phyloP scores from a whole-genome alignment of 2,888 invertebrate genomes.

The Galerucella pusilla region DNA sequence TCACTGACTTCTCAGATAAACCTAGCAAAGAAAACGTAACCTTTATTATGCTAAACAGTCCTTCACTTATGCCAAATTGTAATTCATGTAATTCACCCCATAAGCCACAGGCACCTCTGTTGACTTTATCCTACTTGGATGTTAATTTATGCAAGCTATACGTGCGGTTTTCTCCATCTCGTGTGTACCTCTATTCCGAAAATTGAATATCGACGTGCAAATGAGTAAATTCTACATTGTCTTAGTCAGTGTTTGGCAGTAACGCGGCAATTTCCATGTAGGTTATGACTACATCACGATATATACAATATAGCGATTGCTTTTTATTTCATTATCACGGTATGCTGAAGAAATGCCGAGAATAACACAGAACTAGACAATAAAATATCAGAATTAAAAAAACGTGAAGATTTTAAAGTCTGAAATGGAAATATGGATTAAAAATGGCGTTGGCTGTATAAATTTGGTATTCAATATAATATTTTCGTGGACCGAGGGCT shows the following conservation, averaged over 20 bases:
- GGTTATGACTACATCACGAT: slow-evolving; percentile 49
- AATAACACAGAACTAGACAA: too few species aligned
- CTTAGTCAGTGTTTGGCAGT: slow-evolving; percentile 35
- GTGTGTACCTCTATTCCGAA: slow-evolving; percentile 45
- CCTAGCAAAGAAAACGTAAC: slow-evolving; percentile 9
- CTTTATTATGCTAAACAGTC: slow-evolving; percentile 30
- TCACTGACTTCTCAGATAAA: not conserved
- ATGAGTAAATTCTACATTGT: slow-evolving; percentile 48
- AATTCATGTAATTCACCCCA: slow-evolving; percentile 37
- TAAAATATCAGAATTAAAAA: too few species aligned
- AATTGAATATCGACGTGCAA: slow-evolving; percentile 53
- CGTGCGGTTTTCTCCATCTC: slow-evolving; percentile 44
- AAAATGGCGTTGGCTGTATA: too few species aligned
- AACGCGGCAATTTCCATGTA: slow-evolving; percentile 41
- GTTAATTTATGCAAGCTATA: slow-evolving; percentile 49
- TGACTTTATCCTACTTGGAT: slow-evolving; percentile 37
- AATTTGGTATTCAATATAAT: too few species aligned
- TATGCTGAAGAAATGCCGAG: too few species aligned
- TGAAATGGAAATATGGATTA: too few species aligned
- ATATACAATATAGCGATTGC: slow-evolving; percentile 15
- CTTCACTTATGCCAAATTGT: slow-evolving; percentile 27
- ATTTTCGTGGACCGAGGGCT: too few species aligned
- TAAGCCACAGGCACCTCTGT: slow-evolving; percentile 35
- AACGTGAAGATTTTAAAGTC: too few species aligned
- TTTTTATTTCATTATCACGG: slow-evolving; percentile 27